phyloP scores from a whole-genome alignment of 2,797 vertebrate genomes.

The Sylvilagus floridanus region DNA sequence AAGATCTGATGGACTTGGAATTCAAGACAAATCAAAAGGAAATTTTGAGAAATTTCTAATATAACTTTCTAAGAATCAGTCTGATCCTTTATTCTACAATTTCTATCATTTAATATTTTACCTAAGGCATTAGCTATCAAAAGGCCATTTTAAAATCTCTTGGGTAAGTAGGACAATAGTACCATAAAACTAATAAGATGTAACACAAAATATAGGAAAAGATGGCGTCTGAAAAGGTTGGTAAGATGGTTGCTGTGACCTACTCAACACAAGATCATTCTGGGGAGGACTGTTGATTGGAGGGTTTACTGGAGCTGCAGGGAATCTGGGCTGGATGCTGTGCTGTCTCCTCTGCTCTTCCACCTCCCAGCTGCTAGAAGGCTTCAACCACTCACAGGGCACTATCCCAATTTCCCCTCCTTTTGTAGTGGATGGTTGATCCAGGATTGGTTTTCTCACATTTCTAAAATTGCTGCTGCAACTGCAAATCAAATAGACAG shows the following conservation, averaged over 20 bases:
- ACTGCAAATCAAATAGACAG: background rate
- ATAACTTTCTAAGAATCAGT: constrained; percentile 67
- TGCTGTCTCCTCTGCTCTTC: constrained; percentile 90
- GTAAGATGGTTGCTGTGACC: constrained; percentile 87
- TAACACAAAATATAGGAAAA: constrained; percentile 88
- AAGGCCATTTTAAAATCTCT: constrained; percentile 85
- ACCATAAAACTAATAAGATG: constrained; percentile 89
- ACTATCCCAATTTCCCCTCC: constrained; percentile 74
- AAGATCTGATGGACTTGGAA: background rate
- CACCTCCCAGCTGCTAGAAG: constrained; percentile 81
- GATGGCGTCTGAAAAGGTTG: constrained; percentile 86
- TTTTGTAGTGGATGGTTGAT: constrained; percentile 83
- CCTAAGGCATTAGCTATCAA: constrained; percentile 87
- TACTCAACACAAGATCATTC: constrained; percentile 92
- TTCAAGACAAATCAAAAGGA: background rate
- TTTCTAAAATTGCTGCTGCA: background rate
- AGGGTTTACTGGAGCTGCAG: constrained; percentile 87
- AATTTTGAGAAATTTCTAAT: background rate
- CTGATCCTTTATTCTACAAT: constrained; percentile 83
- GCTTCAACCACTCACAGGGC: constrained; percentile 84
- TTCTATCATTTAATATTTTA: constrained; percentile 86
- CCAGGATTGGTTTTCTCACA: constrained; percentile 74
- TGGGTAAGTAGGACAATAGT: constrained; percentile 86
- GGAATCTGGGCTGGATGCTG: constrained; percentile 89
- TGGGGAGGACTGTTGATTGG: constrained; percentile 89